A percentile compares a stretch with the other conserved stretches of the same genome.
These are phyloP conservation scores for Cosmia trapezina DNA, from an alignment of 2,888 invertebrate genomes.

Conservation along the genomic window DNA sequence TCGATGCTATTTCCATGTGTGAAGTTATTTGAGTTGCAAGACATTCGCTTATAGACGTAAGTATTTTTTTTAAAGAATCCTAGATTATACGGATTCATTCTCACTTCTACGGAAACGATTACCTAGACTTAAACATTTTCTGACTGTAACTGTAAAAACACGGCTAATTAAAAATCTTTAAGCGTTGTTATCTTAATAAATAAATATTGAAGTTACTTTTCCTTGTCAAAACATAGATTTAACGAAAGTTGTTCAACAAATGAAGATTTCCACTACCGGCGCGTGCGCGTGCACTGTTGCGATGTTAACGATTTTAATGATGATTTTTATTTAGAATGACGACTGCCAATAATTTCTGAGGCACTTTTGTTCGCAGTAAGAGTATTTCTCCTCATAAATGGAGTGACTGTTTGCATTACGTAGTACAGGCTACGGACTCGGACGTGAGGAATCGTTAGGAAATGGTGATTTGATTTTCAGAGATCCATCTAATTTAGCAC, in stretches of 20 bases:
- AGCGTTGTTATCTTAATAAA: background rate
- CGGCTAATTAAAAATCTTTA: too few species aligned
- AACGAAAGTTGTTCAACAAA: slow-evolving; percentile 19
- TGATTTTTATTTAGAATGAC: slow-evolving; percentile 41
- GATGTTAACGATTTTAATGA: slow-evolving; percentile 44
- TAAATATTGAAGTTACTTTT: background rate
- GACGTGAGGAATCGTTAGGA: background rate
- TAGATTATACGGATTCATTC: slow-evolving; percentile 2
- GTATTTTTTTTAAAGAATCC: slow-evolving; percentile 3
- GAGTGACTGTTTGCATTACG: slow-evolving; percentile 14
- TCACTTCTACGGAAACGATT: too few species aligned
- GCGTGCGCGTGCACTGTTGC: slow-evolving; percentile 23
- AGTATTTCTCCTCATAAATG: slow-evolving; percentile 13
- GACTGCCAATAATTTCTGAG: slow-evolving; percentile 42
- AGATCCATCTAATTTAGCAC: slow-evolving; percentile 12
- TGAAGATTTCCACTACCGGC: background rate
- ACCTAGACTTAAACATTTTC: too few species aligned
- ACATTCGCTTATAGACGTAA: slow-evolving; percentile 1
- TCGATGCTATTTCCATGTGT: slow-evolving; percentile 47
- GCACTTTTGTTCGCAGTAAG: slow-evolving; percentile 24
- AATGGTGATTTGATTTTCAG: slow-evolving; percentile 2
- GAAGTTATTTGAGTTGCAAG: slow-evolving; percentile 14
- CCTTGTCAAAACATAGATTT: slow-evolving; percentile 8
- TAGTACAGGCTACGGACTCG: background rate
- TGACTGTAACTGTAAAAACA: too few species aligned